phyloP scores from a whole-genome alignment of 2,797 vertebrate species.

The Emydoidea blandingii region DNA sequence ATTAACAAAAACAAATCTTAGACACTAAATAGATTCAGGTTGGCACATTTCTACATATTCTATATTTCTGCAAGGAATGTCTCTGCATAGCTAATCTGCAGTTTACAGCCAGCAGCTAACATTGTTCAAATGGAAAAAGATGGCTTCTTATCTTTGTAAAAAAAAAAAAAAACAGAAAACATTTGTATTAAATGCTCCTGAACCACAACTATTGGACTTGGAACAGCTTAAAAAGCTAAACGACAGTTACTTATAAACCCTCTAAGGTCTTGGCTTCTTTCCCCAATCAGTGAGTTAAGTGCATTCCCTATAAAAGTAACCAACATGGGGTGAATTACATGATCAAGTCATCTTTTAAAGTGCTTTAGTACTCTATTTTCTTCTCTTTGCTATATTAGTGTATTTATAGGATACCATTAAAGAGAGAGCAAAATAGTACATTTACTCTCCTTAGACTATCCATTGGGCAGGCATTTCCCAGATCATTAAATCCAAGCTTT shows the following conservation, averaged over 20 bases:
- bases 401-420: background rate
- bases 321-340: background rate
- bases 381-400: background rate
- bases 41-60: background rate
- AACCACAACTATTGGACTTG: background rate
- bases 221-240: background rate
- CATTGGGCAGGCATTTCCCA: background rate
- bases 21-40: background rate
- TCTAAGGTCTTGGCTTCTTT: background rate
- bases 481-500: background rate
- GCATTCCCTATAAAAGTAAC: background rate
- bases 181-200: background rate
- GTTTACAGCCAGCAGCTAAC: background rate
- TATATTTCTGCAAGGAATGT: background rate
- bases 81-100: background rate
- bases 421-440: background rate
- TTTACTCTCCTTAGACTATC: background rate
- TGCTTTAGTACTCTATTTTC: background rate
- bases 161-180: background rate
- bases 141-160: background rate
- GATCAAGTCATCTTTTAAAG: background rate
- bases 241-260: background rate
- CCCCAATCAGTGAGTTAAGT: background rate
- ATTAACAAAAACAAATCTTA: background rate
- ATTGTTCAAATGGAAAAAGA: background rate